Base-by-base conservation (phyloP, 2,113 vertebrate genomes). In the Myiozetetes cayanensis region DNA sequence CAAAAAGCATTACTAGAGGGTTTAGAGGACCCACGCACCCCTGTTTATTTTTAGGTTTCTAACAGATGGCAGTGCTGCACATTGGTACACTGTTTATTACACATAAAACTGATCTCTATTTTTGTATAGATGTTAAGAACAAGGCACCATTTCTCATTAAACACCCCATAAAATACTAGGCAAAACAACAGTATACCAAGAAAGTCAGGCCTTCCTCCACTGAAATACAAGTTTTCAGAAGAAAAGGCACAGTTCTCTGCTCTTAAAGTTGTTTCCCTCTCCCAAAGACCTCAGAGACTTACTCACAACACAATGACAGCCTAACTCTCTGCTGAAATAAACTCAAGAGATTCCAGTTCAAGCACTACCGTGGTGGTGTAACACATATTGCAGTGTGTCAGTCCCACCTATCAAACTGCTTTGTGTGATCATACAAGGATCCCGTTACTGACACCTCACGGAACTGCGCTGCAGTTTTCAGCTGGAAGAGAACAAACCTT, bases 361-460 rank as follows among this genome's bases (percentile, higher is more conserved):
- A 47, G 79, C 28, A n/a, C 19, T 49, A 15, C 30, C 0, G 0
- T 0, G 1, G 28, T 24, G 33, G 25, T 6, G 1, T 8, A 65
- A 46, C 19, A 25, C 5, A 6, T 6, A 14, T 9, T 12, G 4
- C 33, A 16, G n/a, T 2, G 13, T 15, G 6, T 18, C 35, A 81
- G 30, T 10, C 14, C 35, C 39, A 15, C 9, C 6, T 52, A 25
- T 35, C 31, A 30, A 17, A 83, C 9, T 7, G 22, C 41, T 63
- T 15, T 15, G 13, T 59, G 24, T 39, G 25, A 27, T 33, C 2
- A 2, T 14, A n/a, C 58, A 50, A 62, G 9, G n/a, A 49, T 72
- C 24, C 73, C 49, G 17, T 28, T 1, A 1, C 4, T 14, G 18
- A 44, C 3, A 76, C 16, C 27, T 30, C 8, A 35, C 37, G 6